Percentiles rank a stretch among this genome's conserved stretches.
These are phyloP conservation scores for Meriones psammophilus DNA, from an alignment of 2,797 vertebrate genomes.

Conservation along the genomic window DNA sequence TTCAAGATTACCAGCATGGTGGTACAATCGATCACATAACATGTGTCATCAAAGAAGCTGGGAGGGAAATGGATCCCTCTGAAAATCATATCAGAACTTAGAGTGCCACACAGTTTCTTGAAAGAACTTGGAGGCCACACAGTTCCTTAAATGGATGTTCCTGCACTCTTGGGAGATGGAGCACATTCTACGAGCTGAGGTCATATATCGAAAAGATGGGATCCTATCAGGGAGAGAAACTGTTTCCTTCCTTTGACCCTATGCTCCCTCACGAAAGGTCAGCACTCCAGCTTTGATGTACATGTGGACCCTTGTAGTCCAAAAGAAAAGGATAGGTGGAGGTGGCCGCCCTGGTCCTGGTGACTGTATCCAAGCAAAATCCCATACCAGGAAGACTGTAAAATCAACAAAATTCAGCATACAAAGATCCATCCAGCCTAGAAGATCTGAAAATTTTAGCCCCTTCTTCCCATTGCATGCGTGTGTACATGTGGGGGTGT, in stretches of 20 bases:
- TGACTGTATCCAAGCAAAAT: accelerated
- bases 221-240: not conserved
- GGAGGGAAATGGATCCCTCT: not conserved
- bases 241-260: not conserved
- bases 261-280: accelerated
- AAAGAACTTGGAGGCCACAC: not conserved
- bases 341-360: accelerated
- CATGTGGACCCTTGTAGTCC: accelerated
- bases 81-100: conserved; percentile 42
- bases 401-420: not conserved
- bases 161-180: not conserved
- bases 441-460: too few species aligned
- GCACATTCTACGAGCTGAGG: not conserved
- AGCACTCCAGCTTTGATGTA: too few species aligned
- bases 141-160: not conserved
- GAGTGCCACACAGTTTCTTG: not conserved
- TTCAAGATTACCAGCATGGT: not conserved
- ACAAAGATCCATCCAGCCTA: too few species aligned
- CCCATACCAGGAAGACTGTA: accelerated
- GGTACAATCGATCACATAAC: not conserved
- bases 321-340: accelerated
- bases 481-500: not conserved
- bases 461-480: not conserved
- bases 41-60: not conserved
- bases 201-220: not conserved